phyloP scores from a whole-genome alignment of 2,113 vertebrate genomes.

The Rhabdornis inornatus region DNA sequence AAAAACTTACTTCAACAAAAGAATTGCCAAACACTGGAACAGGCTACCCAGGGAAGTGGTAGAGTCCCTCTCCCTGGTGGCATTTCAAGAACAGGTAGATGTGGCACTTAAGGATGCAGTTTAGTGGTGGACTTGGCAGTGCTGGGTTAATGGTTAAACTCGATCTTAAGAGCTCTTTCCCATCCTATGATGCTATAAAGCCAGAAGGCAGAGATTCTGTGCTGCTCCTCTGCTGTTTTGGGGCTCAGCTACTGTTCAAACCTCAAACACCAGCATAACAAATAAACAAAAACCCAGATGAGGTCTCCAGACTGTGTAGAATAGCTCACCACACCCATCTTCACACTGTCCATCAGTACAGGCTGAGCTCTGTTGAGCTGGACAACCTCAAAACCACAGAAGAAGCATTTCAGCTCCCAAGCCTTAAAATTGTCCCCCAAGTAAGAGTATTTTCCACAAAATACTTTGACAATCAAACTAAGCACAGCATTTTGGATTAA shows the following conservation, averaged over 20 bases:
- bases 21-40: neutral
- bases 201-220: neutral
- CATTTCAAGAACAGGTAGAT: neutral
- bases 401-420: neutral
- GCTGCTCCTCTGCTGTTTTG: neutral
- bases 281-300: neutral
- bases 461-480: neutral
- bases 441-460: neutral
- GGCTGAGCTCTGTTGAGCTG: neutral
- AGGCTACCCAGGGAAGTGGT: neutral
- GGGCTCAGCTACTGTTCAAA: neutral
- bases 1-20: neutral
- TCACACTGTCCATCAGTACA: neutral
- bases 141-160: neutral
- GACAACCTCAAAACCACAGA: neutral
- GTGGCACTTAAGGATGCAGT: too few species aligned
- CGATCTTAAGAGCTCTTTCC: neutral
- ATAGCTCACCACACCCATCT: neutral
- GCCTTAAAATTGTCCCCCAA: neutral
- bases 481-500: neutral
- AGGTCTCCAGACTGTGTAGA: neutral
- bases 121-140: neutral
- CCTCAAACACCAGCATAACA: neutral
- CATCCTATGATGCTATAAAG: neutral
- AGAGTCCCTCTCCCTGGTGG: neutral